phyloP scores from a whole-genome alignment of 2,797 vertebrate species.

The Babyrousa celebensis region DNA sequence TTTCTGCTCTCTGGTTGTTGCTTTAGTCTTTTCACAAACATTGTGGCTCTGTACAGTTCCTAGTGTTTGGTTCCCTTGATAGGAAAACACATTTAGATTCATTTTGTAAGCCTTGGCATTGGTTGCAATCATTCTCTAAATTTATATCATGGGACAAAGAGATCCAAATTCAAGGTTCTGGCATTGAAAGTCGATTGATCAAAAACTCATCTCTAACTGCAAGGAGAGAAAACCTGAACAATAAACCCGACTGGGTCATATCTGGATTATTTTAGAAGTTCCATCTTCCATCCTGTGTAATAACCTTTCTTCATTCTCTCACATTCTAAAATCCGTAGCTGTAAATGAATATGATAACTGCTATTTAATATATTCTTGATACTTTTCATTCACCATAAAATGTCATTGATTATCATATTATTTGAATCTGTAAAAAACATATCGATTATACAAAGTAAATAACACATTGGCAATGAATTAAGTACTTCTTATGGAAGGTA shows the following conservation, averaged over 20 bases:
- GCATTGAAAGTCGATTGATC: background rate
- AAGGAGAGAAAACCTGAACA: background rate
- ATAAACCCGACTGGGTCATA: background rate
- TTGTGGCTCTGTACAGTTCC: background rate
- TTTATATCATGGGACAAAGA: background rate
- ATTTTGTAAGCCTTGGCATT: background rate
- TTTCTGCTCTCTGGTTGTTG: background rate
- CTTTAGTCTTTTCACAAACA: background rate
- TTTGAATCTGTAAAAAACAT: background rate
- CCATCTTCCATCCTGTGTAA: background rate
- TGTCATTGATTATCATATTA: background rate
- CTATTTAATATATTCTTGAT: background rate
- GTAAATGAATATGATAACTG: background rate
- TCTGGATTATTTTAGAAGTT: background rate
- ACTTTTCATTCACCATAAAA: background rate
- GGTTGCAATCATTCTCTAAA: background rate
- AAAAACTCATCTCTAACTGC: background rate
- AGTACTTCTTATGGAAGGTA: background rate
- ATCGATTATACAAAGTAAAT: constrained; percentile 2
- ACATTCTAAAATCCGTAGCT: background rate
- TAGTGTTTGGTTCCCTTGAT: background rate
- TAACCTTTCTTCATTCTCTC: background rate
- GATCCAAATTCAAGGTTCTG: background rate
- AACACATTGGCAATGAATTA: background rate
- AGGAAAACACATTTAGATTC: background rate